Conservation (phyloP, 2,797 vertebrate species). For the Botia almorhae region DNA sequence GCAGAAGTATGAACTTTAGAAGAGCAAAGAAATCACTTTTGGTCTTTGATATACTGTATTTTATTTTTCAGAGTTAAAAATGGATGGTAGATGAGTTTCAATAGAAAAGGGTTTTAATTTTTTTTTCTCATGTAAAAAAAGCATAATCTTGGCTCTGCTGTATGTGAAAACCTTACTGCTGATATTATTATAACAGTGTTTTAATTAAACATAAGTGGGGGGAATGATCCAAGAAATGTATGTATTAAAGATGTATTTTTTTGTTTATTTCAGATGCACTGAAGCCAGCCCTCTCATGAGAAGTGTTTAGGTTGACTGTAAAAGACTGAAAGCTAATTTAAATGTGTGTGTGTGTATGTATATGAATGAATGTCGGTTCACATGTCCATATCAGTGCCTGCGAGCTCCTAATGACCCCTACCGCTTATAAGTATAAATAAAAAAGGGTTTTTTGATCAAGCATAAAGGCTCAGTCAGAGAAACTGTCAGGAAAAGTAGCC, state of each 20-base stretch:
- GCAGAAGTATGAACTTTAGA: constrained; percentile 7
- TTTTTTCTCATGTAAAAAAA: constrained; percentile 16
- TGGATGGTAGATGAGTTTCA: constrained; percentile 23
- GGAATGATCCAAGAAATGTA: constrained; percentile 37
- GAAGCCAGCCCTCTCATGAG: constrained; percentile 20
- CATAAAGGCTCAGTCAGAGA: constrained; percentile 41
- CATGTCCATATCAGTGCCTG: constrained; percentile 57
- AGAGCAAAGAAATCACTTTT: constrained; percentile 15
- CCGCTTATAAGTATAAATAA: constrained; percentile 59
- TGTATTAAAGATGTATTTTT: constrained; percentile 42
- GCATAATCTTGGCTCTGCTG: constrained; percentile 41
- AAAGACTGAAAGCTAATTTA: constrained; percentile 59
- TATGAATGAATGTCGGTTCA: constrained; percentile 27
- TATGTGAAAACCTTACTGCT: constrained; percentile 32
- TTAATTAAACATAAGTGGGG: constrained; percentile 10
- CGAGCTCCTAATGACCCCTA: constrained; percentile 61
- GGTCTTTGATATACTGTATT: constrained; percentile 47
- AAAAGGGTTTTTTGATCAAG: constrained; percentile 75
- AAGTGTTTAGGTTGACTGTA: constrained; percentile 42
- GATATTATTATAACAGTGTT: constrained; percentile 27
- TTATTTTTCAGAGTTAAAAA: constrained; percentile 35
- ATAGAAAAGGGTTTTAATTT: constrained; percentile 27
- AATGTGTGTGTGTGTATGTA: constrained; percentile 30
- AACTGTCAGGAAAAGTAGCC: constrained; percentile 40
- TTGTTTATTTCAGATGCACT: constrained; percentile 32